Evolutionary conservation across 64 coral and sea anemone species (phyloP).

Genomic region (Dendrophyllia cribrosa): DNA sequence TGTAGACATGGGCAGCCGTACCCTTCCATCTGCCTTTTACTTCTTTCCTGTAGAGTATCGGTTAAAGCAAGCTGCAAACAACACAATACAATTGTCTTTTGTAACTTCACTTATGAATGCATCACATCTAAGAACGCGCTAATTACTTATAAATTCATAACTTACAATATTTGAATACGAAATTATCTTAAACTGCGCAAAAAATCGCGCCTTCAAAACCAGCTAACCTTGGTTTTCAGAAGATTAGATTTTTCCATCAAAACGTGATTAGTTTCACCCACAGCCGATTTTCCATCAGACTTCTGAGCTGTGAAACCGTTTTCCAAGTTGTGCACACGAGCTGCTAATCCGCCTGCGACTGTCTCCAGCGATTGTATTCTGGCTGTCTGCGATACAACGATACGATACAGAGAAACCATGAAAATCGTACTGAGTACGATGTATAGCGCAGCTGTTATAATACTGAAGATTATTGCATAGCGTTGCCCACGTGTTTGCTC

Average conservation of each 20-base stretch:
- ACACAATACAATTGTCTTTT: background rate
- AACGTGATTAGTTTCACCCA: constrained; percentile 19
- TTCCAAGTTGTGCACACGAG: constrained; percentile 55
- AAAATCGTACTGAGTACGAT: constrained; percentile 40
- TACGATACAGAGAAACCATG: constrained; percentile 32
- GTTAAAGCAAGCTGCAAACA: constrained; percentile 15
- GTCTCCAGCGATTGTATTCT: constrained; percentile 55
- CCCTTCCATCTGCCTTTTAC: constrained; percentile 57
- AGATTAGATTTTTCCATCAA: constrained; percentile 28
- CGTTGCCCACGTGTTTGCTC: constrained; percentile 8
- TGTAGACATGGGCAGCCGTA: constrained; percentile 37
- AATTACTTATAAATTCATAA: constrained; percentile 14
- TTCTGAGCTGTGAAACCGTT: constrained; percentile 42
- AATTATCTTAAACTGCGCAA: background rate
- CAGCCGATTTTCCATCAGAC: background rate
- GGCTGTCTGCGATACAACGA: constrained; percentile 40
- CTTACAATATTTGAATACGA: background rate
- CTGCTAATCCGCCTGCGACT: constrained; percentile 11
- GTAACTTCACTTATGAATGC: constrained; percentile 1
- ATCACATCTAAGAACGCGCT: background rate
- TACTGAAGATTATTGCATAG: background rate
- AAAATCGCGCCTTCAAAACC: background rate
- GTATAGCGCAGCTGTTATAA: constrained; percentile 12
- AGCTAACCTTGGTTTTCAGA: constrained; percentile 8
- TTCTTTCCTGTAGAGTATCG: constrained; percentile 17